Evolutionary conservation across 2,797 vertebrate genomes (phyloP).

Genomic region (Rhinichthys osculus): DNA sequence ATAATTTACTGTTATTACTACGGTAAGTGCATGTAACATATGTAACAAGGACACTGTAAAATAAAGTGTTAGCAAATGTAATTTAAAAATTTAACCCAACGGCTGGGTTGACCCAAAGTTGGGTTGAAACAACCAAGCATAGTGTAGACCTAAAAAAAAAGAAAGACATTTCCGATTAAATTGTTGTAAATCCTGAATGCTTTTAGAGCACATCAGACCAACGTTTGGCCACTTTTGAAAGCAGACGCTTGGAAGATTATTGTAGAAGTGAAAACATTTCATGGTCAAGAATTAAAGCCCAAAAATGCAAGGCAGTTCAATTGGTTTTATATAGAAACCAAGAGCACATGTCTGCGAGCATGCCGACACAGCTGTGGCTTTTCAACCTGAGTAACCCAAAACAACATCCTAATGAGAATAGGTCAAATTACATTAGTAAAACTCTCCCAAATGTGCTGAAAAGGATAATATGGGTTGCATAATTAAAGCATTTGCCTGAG

Average conservation of each 20-base stretch:
- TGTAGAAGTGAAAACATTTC: neutral
- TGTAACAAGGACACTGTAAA: no score
- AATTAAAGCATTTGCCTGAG: neutral
- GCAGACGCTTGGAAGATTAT: neutral
- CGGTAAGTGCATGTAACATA: no score
- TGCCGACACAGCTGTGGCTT: constrained; percentile 63
- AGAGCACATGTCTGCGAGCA: constrained; percentile 74
- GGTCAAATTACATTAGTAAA: neutral
- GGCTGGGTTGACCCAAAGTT: no score
- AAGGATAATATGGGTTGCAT: neutral
- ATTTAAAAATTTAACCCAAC: no score
- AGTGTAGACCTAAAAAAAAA: no score
- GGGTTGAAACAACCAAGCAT: no score
- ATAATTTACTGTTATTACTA: no score
- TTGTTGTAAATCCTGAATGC: neutral
- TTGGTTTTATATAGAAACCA: neutral
- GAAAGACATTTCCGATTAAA: neutral
- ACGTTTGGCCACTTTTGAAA: neutral
- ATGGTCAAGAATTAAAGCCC: neutral
- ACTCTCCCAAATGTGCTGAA: neutral
- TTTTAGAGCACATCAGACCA: neutral
- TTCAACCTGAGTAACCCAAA: neutral
- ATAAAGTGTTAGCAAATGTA: no score
- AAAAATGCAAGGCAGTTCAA: neutral
- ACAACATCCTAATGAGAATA: neutral